Evolutionary conservation across 2,888 invertebrate species (phyloP).

Genomic region (Sarcophaga caerulescens): DNA sequence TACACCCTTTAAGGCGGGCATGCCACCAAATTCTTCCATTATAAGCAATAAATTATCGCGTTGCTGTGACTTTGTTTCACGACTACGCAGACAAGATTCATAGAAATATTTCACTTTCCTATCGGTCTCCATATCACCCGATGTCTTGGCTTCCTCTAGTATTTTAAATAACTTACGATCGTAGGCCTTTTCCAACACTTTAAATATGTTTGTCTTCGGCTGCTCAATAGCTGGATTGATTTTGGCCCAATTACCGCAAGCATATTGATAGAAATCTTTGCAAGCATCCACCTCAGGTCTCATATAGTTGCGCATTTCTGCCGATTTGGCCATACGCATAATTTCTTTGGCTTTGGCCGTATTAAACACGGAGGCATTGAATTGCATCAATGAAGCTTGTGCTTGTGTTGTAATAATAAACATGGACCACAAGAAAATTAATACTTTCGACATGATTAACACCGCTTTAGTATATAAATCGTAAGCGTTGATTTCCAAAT

Average conservation of each 20-base stretch:
- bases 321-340: slow-evolving; percentile 75
- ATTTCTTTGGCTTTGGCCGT: slow-evolving; percentile 72
- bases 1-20: slow-evolving; percentile 75
- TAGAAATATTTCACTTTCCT: slow-evolving; percentile 78
- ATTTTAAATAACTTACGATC: slow-evolving; percentile 72
- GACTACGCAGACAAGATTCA: slow-evolving; percentile 75
- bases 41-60: slow-evolving; percentile 70
- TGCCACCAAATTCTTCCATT: slow-evolving; percentile 76
- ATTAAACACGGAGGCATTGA: slow-evolving; percentile 69
- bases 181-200: slow-evolving; percentile 72
- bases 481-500: slow-evolving; percentile 6
- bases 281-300: slow-evolving; percentile 72
- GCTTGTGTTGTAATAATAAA: background rate
- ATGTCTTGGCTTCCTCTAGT: slow-evolving; percentile 70
- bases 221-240: slow-evolving; percentile 71
- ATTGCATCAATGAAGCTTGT: background rate
- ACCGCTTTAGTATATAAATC: background rate
- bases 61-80: slow-evolving; percentile 57
- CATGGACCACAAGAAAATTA: background rate
- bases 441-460: background rate
- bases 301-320: slow-evolving; percentile 75
- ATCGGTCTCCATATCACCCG: slow-evolving; percentile 73
- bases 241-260: slow-evolving; percentile 76
- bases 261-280: slow-evolving; percentile 76
- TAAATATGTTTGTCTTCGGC: slow-evolving; percentile 69